Evolutionary conservation across 2,797 vertebrate genomes (phyloP), one percentile per base, ranked within the genome.

Genomic region (Poeciliopsis infans): DNA sequence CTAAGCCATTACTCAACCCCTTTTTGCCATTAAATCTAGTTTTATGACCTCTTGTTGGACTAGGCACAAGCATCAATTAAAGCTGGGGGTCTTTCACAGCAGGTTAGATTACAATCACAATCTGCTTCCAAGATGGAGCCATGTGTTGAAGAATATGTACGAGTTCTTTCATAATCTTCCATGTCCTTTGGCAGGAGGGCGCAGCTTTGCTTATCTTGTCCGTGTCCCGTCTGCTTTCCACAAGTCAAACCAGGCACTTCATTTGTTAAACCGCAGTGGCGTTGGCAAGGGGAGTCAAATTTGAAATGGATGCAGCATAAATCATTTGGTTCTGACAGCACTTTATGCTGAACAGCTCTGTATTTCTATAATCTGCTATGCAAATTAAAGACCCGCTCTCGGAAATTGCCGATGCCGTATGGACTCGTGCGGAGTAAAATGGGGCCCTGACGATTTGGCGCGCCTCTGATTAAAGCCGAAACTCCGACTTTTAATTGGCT

Each of bases 161-260:
- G 82, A 86, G 79, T 87, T 89, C 83, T 85, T 83, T 85, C 75
- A 81, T 88, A 91, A 90, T 87, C 84, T 86, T 86, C 80, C 51
- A 36, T 86, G 87, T 92, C 88, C 88, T 88, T 85, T 91, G 89
- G 91, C 89, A 89, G 86, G 49, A 77, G 84, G 84, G 78, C 73
- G 18, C 33, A 84, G 81, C 81, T 61, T 39, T 31, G 72, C 84
- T 93, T 93, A 92, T 94, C 90, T 84, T 69, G 82, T 79, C 59
- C 59, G n/a, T 86, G 80, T 89, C 89, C 81, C 79, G 77, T 85
- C 85, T 64, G 79, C 76, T 85, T 78, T 81, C 80, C 83, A 85
- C 85, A 83, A 86, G 85, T 45, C 25, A 91, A 86, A 90, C 86
- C 88, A 89, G 90, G 83, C 88, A 86, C 74, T 87, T 85, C 85